Evolutionary conservation across 2,888 invertebrate genomes (phyloP).

Genomic region (Leptopilina myrica): DNA sequence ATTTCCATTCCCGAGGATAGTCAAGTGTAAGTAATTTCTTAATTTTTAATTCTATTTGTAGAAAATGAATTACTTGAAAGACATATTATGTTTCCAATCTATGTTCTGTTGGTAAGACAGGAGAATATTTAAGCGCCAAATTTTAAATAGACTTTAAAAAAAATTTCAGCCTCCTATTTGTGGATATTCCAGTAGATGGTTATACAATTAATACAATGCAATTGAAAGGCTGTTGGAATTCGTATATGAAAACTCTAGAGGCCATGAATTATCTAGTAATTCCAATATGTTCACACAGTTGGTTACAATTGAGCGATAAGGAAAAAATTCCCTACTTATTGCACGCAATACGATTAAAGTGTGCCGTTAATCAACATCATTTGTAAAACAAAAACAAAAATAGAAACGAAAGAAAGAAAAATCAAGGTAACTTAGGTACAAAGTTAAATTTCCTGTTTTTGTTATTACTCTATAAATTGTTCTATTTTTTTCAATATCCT

Average conservation of each 20-base stretch:
- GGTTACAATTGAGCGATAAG: not conserved
- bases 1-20: constrained; percentile 25
- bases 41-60: not conserved
- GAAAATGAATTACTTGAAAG: no score
- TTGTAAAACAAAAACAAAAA: not conserved
- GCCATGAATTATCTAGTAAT: constrained; percentile 26
- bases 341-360: constrained; percentile 37
- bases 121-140: not conserved
- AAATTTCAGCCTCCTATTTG: constrained; percentile 30
- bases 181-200: constrained; percentile 20
- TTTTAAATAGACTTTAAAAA: not conserved
- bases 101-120: no score
- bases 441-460: no score
- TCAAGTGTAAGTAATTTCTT: constrained; percentile 40
- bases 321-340: constrained; percentile 40
- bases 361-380: not conserved
- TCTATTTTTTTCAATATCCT: no score
- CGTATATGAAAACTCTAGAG: constrained; percentile 32
- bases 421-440: no score
- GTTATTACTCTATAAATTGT: no score
- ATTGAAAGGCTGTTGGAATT: constrained; percentile 34
- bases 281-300: constrained; percentile 23
- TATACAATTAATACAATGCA: constrained; percentile 21
- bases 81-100: no score
- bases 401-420: not conserved